phyloP scores from a whole-genome alignment of 1,140 invertebrate genomes.

The Lethocerus indicus region DNA sequence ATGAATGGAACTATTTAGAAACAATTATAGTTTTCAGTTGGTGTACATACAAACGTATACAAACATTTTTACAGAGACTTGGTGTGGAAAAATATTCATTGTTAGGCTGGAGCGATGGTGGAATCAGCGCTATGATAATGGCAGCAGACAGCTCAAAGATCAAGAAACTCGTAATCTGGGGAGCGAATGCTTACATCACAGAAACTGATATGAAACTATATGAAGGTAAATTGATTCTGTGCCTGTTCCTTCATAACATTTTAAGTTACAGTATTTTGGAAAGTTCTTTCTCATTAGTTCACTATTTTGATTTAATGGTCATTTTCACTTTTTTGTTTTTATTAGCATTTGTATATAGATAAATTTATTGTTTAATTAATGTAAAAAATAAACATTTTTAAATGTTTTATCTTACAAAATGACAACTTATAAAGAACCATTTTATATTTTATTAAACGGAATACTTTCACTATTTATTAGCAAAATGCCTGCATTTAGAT shows the following conservation, averaged over 20 bases:
- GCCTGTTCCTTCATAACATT: background rate
- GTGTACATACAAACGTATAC: background rate
- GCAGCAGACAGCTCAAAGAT: conserved; percentile 49
- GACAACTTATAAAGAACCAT: no score
- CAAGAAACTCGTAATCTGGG: conserved; percentile 59
- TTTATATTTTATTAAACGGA: background rate
- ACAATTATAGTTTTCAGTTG: background rate
- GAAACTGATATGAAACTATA: conserved; percentile 46
- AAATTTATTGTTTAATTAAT: background rate
- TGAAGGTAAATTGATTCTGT: conserved; percentile 32
- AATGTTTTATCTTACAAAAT: background rate
- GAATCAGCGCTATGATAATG: conserved; percentile 55
- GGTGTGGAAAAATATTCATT: conserved; percentile 54
- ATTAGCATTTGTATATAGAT: background rate
- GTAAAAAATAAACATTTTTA: background rate
- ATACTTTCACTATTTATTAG: background rate
- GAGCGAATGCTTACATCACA: conserved; percentile 54
- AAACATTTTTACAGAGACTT: conserved; percentile 28
- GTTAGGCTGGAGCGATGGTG: conserved; percentile 81
- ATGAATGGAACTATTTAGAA: background rate
- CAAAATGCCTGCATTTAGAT: background rate
- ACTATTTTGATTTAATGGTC: background rate
- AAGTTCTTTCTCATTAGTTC: background rate
- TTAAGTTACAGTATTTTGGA: background rate
- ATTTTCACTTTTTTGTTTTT: background rate